Evolutionary conservation across 2,113 vertebrate genomes (phyloP).

Genomic region (Gyps fulvus): DNA sequence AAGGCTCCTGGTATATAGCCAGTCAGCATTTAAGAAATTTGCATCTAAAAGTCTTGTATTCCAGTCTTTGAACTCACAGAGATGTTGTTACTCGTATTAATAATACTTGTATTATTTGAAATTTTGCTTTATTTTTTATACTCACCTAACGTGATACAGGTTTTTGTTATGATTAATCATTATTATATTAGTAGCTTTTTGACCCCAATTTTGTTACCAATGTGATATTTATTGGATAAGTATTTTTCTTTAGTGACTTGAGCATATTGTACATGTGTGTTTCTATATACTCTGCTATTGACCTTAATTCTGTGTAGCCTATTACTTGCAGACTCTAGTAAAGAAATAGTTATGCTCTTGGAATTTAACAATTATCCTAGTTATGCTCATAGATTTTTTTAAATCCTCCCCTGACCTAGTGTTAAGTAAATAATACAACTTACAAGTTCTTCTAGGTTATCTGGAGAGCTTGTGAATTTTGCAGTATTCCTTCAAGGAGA

Average conservation of each 20-base stretch:
- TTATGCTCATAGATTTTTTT: background rate
- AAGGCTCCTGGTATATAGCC: background rate
- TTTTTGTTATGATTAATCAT: background rate
- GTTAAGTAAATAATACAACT: background rate
- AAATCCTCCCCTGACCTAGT: background rate
- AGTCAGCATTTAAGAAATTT: background rate
- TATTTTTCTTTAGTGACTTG: background rate
- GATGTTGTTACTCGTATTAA: background rate
- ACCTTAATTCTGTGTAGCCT: background rate
- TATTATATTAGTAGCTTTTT: background rate
- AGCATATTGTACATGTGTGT: background rate
- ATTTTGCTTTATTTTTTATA: background rate
- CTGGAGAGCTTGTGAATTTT: background rate
- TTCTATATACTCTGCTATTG: background rate
- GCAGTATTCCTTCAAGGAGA: background rate
- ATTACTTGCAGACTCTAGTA: background rate
- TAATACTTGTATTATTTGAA: background rate
- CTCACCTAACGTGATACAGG: background rate
- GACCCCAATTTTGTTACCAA: background rate
- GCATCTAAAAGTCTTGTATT: background rate
- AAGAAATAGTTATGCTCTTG: background rate
- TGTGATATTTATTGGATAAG: background rate
- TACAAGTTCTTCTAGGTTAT: background rate
- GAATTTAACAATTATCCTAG: background rate
- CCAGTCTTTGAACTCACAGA: background rate